These are phyloP conservation scores for Ganaspis sp. DNA, from an alignment of 1,140 invertebrate genomes.

Conservation along the genomic window DNA sequence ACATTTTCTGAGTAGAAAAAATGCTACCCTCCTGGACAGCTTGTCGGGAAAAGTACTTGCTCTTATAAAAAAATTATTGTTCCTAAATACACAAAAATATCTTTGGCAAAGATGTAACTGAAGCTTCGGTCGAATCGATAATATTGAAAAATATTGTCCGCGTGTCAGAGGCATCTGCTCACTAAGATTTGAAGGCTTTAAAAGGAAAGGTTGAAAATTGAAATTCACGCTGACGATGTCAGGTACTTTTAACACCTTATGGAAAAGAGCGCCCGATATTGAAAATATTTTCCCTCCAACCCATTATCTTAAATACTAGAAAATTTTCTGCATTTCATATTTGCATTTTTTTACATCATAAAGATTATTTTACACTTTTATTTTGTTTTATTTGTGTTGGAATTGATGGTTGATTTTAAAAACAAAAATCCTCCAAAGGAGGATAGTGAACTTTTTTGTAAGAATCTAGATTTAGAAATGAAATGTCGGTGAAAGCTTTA, in stretches of 20 bases:
- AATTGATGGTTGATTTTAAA: too few relatives aligned
- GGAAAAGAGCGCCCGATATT: background rate
- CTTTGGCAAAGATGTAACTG: constrained; percentile 46
- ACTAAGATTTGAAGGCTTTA: constrained; percentile 17
- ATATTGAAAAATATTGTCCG: constrained; percentile 57
- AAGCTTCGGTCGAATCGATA: constrained; percentile 43
- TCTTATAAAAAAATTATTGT: background rate
- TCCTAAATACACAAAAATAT: constrained; percentile 54
- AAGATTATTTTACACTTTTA: too few relatives aligned
- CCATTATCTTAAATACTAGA: background rate
- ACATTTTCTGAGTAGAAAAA: background rate
- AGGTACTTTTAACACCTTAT: constrained; percentile 5
- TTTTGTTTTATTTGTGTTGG: too few relatives aligned
- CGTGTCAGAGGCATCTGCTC: constrained; percentile 49
- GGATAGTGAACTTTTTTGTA: too few relatives aligned
- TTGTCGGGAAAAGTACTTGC: background rate
- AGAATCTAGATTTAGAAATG: too few relatives aligned
- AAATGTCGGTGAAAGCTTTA: too few relatives aligned
- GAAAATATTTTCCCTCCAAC: background rate
- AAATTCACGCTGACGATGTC: constrained; percentile 18
- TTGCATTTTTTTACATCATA: too few relatives aligned
- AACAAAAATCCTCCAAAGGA: too few relatives aligned
- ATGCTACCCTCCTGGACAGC: background rate
- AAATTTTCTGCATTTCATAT: too few relatives aligned
- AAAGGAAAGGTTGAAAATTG: constrained; percentile 24